Base-by-base conservation (phyloP, 2,113 vertebrate species). In the Plotosus lineatus region DNA sequence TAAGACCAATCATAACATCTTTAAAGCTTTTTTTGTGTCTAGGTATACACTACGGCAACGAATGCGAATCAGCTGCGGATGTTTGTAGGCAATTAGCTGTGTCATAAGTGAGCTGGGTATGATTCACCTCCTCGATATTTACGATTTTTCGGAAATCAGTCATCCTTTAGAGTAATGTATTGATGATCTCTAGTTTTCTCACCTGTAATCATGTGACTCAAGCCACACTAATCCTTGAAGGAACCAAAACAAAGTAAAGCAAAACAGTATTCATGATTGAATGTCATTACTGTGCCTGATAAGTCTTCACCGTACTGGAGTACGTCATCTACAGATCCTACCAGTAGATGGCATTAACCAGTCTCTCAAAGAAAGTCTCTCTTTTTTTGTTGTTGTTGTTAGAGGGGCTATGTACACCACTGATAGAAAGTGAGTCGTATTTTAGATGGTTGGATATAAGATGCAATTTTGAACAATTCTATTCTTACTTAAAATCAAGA, bases 341-440 rank as follows among this genome's bases (percentile, higher is more conserved):
- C 87, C 86, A 87, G 86, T 75, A 90, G 85, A 85, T 88, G 89
- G 88, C 87, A 88, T 86, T 84, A 86, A 85, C 61, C 75, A 75
- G 61, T 90, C 83, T 87, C 77, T 56, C 61, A 55, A 28, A 44
- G 56, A 40, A 79, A 78, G 11, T 23, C n/a, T 75, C 40, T 33
- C 50, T n/a, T 9, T 55, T 21, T 69, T 15, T 58, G 26, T 56
- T 68, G 40, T 9, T 33, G 8, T 68, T 79, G 50, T 55, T 44
- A n/a, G 21, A 40, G 56, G 23, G 6, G 28, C 76, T 66, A 58
- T 77, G 42, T n/a, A 77, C 53, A 72, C 72, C 12, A 40, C 6
- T 60, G 38, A 23, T 9, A 44, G 23, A 71, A 71, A 71, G 28
- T 33, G 17, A 33, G 66, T 48, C 31, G 26, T 48, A 6, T 61